Percentiles rank a stretch among this genome's conserved stretches.
These are phyloP conservation scores for Seriola rivoliana DNA, from an alignment of 2,113 vertebrate genomes.

Conservation along the genomic window DNA sequence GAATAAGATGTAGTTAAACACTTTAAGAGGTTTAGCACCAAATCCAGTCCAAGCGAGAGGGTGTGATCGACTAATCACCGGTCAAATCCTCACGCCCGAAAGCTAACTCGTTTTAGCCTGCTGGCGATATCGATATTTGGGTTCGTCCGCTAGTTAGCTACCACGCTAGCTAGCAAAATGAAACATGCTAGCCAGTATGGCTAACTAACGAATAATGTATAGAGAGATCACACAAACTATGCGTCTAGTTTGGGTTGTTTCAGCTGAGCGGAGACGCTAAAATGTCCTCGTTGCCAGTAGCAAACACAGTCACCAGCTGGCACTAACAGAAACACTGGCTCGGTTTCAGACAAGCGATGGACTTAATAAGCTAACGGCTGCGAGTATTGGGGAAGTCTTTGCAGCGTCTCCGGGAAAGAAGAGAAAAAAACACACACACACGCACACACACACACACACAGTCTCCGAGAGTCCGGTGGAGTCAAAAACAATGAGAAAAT, in stretches of 20 bases:
- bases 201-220: slow-evolving; percentile 46
- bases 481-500: neutral
- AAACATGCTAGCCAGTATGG: slow-evolving; percentile 62
- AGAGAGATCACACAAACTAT: neutral
- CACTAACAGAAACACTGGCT: slow-evolving; percentile 16
- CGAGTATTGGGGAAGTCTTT: slow-evolving; percentile 58
- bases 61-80: neutral
- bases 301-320: neutral
- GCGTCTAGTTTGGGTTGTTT: neutral
- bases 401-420: slow-evolving; percentile 20
- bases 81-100: slow-evolving; percentile 10
- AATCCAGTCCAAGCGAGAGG: neutral
- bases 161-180: slow-evolving; percentile 63
- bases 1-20: slow-evolving; percentile 33
- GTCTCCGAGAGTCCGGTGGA: neutral
- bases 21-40: slow-evolving; percentile 12
- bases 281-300: neutral
- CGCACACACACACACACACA: no score
- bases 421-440: neutral
- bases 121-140: slow-evolving; percentile 42
- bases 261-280: neutral
- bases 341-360: slow-evolving; percentile 24
- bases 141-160: slow-evolving; percentile 68
- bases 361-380: slow-evolving; percentile 63
- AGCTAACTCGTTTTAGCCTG: slow-evolving; percentile 33